Evolutionary conservation across 37 sponge, comb jelly and placozoan genomes (phyloP).

Genomic region (Ianthella basta): DNA sequence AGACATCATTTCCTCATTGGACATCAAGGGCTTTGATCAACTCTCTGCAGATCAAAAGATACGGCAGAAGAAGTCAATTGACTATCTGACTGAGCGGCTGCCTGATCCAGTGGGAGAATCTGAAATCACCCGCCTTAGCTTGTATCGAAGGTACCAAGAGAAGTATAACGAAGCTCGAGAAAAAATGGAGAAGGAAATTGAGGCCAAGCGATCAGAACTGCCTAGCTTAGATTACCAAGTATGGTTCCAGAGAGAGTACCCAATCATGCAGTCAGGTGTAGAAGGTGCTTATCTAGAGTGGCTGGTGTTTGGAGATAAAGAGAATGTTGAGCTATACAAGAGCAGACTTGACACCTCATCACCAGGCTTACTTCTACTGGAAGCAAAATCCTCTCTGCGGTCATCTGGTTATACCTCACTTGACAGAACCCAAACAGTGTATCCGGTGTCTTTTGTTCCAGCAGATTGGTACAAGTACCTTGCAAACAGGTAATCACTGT

Average conservation of each 20-base stretch:
- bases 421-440: slow-evolving; percentile 15
- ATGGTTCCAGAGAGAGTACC: slow-evolving; percentile 32
- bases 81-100: slow-evolving; percentile 9
- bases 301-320: slow-evolving; percentile 40
- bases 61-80: slow-evolving; percentile 4
- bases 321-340: slow-evolving; percentile 28
- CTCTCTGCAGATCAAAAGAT: slow-evolving; percentile 9
- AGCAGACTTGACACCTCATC: slow-evolving; percentile 18
- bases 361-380: background rate
- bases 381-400: slow-evolving; percentile 26
- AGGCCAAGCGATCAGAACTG: slow-evolving; percentile 8
- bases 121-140: slow-evolving; percentile 25
- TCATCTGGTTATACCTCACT: slow-evolving; percentile 12
- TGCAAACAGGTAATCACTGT: slow-evolving; percentile 4
- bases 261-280: background rate
- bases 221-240: background rate
- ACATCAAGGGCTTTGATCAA: slow-evolving; percentile 29
- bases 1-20: slow-evolving; percentile 27
- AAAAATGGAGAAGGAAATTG: slow-evolving; percentile 26
- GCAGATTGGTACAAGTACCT: slow-evolving; percentile 37
- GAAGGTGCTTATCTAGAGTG: slow-evolving; percentile 38
- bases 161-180: slow-evolving; percentile 19
- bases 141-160: slow-evolving; percentile 45
- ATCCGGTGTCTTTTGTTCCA: slow-evolving; percentile 46
- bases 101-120: slow-evolving; percentile 15